These are phyloP conservation scores for Rhizoglyphus robini DNA, from an alignment of 1,140 invertebrate genomes.

Conservation along the genomic window DNA sequence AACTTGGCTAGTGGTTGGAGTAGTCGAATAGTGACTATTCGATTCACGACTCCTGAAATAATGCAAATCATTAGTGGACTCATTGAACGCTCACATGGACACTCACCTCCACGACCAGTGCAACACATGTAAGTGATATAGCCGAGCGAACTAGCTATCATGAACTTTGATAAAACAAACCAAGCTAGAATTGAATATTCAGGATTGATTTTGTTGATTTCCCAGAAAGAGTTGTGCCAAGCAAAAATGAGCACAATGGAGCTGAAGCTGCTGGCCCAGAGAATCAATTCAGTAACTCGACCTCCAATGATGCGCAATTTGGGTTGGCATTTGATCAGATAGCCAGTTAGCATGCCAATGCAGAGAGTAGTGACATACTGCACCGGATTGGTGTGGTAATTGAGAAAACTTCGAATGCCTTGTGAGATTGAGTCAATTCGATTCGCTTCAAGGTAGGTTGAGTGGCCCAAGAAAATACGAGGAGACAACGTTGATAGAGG, in stretches of 20 bases:
- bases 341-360: slow-evolving; percentile 5
- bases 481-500: neutral
- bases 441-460: neutral
- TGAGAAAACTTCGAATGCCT: neutral
- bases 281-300: neutral
- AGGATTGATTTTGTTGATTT: neutral
- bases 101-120: neutral
- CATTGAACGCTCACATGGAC: neutral
- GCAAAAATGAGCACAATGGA: neutral
- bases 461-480: neutral
- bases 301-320: neutral
- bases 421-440: neutral
- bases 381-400: slow-evolving; percentile 3
- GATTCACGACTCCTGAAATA: neutral
- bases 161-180: neutral
- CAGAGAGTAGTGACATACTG: neutral
- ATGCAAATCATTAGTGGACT: neutral
- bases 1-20: neutral
- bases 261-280: neutral
- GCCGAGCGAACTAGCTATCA: neutral
- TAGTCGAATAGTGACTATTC: neutral
- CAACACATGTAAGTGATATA: neutral
- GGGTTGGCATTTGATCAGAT: neutral
- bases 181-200: neutral
- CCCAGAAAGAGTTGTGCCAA: neutral